These are phyloP conservation scores for Epiperipatus broadwayi DNA, from an alignment of 2,888 invertebrate species.

Conservation along the genomic window DNA sequence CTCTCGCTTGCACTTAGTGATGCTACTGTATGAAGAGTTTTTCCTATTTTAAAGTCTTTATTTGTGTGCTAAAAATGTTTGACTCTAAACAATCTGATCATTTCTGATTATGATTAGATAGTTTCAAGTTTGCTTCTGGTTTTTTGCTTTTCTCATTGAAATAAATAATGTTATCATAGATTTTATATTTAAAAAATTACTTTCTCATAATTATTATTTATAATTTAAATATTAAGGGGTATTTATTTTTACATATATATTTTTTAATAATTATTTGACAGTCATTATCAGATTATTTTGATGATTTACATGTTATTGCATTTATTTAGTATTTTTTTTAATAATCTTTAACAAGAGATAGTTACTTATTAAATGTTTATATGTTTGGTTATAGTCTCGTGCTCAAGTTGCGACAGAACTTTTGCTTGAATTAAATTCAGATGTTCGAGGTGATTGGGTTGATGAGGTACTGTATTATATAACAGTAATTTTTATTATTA, in stretches of 20 bases:
- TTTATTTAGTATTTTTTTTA: conserved; percentile 3
- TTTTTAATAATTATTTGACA: neutral
- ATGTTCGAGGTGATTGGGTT: conserved; percentile 76
- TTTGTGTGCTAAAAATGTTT: too few relatives aligned
- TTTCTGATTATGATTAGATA: too few relatives aligned
- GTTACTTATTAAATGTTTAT: conserved; percentile 8
- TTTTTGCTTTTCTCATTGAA: too few relatives aligned
- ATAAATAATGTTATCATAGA: too few relatives aligned
- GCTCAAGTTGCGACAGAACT: conserved; percentile 63
- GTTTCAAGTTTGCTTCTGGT: too few relatives aligned
- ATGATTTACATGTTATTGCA: neutral
- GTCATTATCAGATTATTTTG: neutral
- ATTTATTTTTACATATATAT: neutral
- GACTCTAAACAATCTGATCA: too few relatives aligned
- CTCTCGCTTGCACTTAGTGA: too few relatives aligned
- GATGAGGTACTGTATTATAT: conserved; percentile 42
- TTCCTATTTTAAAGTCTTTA: too few relatives aligned
- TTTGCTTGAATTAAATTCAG: conserved; percentile 70
- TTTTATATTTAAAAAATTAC: too few relatives aligned
- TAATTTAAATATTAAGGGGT: neutral
- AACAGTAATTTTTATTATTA: conserved; percentile 1
- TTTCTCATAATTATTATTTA: neutral
- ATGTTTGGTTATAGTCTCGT: conserved; percentile 36
- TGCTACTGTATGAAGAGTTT: too few relatives aligned
- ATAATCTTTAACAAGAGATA: conserved; percentile 5